Evolutionary conservation across 2,888 invertebrate genomes (phyloP).

Genomic region (Pandemis cinnamomeana): DNA sequence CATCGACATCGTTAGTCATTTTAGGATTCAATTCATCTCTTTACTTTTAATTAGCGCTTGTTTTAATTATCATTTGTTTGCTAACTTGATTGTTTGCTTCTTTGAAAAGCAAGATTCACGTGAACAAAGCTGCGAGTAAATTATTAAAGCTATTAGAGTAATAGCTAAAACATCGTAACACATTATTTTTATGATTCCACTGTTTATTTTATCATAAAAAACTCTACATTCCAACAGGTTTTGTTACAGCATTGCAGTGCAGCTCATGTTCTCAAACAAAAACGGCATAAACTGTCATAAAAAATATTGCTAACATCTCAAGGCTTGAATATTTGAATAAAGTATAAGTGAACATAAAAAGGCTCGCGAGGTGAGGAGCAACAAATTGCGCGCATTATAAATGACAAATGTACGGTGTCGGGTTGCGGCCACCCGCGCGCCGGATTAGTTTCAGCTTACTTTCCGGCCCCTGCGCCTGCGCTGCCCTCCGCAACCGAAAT

Average conservation of each 20-base stretch:
- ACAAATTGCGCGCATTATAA: constrained; percentile 84
- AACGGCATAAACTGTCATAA: constrained; percentile 70
- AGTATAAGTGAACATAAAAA: constrained; percentile 79
- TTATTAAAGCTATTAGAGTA: not conserved
- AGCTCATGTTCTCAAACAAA: constrained; percentile 54
- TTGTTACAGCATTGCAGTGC: constrained; percentile 52
- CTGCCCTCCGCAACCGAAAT: constrained; percentile 60
- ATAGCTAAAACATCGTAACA: too few species aligned
- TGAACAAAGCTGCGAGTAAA: too few species aligned
- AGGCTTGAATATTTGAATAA: constrained; percentile 76
- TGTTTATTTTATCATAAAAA: constrained; percentile 3
- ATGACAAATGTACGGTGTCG: constrained; percentile 84
- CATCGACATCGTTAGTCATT: too few species aligned
- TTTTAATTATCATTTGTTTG: too few species aligned
- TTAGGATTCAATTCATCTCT: too few species aligned
- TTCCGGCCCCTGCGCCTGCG: constrained; percentile 62
- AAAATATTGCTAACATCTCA: constrained; percentile 72
- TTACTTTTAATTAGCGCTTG: too few species aligned
- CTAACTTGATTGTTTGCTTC: too few species aligned
- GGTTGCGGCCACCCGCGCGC: constrained; percentile 78
- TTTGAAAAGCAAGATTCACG: too few species aligned
- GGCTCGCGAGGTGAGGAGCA: constrained; percentile 73
- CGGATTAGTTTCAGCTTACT: constrained; percentile 81
- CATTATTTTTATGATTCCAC: not conserved
- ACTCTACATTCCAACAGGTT: constrained; percentile 20